Evolutionary conservation across 2,797 vertebrate species (phyloP).

Genomic region (Paratrypauchen microcephalus): DNA sequence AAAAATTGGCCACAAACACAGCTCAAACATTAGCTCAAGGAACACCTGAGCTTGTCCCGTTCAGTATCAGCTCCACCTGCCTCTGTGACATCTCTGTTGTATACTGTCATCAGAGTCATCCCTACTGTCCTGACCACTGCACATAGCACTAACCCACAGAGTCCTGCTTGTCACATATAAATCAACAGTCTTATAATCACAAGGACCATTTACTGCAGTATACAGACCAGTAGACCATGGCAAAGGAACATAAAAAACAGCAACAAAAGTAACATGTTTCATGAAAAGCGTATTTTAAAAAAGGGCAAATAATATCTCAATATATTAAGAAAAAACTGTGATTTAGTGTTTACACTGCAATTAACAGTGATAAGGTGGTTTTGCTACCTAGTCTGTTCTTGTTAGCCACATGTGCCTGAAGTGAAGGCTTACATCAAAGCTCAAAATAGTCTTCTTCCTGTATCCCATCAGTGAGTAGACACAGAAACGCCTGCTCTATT

Average conservation of each 20-base stretch:
- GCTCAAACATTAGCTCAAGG: not conserved
- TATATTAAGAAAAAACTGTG: not conserved
- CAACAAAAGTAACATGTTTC: not conserved
- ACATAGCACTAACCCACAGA: constrained; percentile 4
- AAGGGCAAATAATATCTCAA: not conserved
- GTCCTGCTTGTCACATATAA: constrained; percentile 43
- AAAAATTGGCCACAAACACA: no score
- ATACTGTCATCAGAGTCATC: constrained; percentile 12
- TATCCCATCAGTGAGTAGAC: constrained; percentile 71
- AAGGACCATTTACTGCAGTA: constrained; percentile 35
- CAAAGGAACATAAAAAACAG: not conserved
- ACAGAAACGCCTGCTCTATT: constrained; percentile 75
- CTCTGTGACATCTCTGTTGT: constrained; percentile 26
- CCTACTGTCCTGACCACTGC: constrained; percentile 14
- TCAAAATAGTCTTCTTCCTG: constrained; percentile 57
- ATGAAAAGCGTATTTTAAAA: no score
- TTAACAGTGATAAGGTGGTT: constrained; percentile 47
- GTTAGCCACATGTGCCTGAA: constrained; percentile 26
- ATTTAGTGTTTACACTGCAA: constrained; percentile 17
- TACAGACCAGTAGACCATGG: not conserved
- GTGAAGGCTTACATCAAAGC: constrained; percentile 51
- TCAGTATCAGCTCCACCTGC: not conserved
- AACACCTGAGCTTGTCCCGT: not conserved
- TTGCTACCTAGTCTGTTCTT: constrained; percentile 28
- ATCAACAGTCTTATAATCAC: constrained; percentile 25